Evolutionary conservation across 2,113 vertebrate species (phyloP).

Genomic region (Ageneiosus marmoratus): DNA sequence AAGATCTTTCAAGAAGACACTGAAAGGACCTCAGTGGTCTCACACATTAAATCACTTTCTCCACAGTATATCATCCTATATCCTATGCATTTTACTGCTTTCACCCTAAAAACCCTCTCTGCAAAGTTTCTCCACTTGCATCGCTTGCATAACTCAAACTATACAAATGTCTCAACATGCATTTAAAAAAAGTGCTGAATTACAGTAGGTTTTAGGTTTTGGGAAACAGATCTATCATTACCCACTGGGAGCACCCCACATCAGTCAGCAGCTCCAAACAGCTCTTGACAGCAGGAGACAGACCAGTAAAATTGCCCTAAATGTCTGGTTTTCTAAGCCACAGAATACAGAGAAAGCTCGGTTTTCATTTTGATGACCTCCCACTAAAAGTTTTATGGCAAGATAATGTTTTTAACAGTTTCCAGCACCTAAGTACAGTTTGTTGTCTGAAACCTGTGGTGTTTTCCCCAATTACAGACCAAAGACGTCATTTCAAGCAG

Average conservation of each 20-base stretch:
- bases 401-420: slow-evolving; percentile 54
- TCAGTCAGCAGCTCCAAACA: slow-evolving; percentile 63
- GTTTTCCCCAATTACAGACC: slow-evolving; percentile 68
- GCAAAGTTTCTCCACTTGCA: slow-evolving; percentile 50
- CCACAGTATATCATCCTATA: not conserved
- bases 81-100: slow-evolving; percentile 12
- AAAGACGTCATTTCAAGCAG: slow-evolving; percentile 68
- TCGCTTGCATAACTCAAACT: slow-evolving; percentile 58
- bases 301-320: slow-evolving; percentile 42
- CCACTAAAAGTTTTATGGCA: slow-evolving; percentile 50
- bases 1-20: not conserved
- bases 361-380: slow-evolving; percentile 38
- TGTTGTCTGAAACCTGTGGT: slow-evolving; percentile 59
- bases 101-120: slow-evolving; percentile 53
- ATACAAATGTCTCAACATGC: slow-evolving; percentile 60
- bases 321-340: slow-evolving; percentile 51
- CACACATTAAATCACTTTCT: not conserved
- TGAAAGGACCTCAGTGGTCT: not conserved
- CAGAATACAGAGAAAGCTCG: slow-evolving; percentile 53
- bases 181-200: slow-evolving; percentile 60
- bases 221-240: slow-evolving; percentile 70
- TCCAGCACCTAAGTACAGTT: slow-evolving; percentile 48
- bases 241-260: slow-evolving; percentile 62
- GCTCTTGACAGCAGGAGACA: slow-evolving; percentile 52
- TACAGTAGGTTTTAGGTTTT: slow-evolving; percentile 57